Percentiles rank a stretch among this genome's conserved stretches.
Evolutionary conservation across 2,888 invertebrate genomes (phyloP).

Genomic region (Caenorhabditis sp.): DNA sequence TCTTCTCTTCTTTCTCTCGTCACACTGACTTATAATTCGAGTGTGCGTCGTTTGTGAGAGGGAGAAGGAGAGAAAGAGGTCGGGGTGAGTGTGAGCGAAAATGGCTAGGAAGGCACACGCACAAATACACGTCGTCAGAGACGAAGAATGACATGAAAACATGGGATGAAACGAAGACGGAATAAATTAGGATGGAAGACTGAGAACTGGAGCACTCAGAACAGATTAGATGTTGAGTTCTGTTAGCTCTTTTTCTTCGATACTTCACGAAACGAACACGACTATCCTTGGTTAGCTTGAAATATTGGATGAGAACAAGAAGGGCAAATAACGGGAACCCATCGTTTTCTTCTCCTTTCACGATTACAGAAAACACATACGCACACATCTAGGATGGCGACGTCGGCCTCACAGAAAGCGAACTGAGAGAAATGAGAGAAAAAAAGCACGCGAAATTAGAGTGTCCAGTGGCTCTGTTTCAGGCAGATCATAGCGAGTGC

Average conservation of each 20-base stretch:
- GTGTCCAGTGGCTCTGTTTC: constrained; percentile 9
- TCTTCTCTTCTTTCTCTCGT: constrained; percentile 22
- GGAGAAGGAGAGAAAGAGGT: constrained; percentile 9
- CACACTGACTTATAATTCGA: constrained; percentile 47
- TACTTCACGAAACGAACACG: no score
- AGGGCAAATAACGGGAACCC: no score
- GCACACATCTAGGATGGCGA: no score
- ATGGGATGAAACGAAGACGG: constrained; percentile 24
- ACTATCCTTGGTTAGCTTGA: no score
- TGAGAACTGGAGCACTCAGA: background rate
- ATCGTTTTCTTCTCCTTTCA: background rate
- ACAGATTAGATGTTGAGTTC: background rate
- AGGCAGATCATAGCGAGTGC: background rate
- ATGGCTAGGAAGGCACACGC: constrained; percentile 29
- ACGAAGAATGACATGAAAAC: constrained; percentile 31
- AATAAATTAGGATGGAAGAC: constrained; percentile 24
- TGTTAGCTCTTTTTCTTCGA: no score
- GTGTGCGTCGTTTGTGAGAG: constrained; percentile 33
- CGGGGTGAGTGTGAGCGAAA: constrained; percentile 51
- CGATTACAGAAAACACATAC: no score
- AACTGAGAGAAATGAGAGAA: constrained; percentile 5
- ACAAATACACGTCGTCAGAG: constrained; percentile 24
- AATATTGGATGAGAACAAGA: no score
- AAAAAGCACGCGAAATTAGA: constrained; percentile 33
- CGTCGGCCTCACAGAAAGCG: background rate